Percentiles rank a stretch among this genome's conserved stretches.
Evolutionary conservation across 2,113 vertebrate genomes (phyloP).

Genomic region (Nyctereutes procyonoides): DNA sequence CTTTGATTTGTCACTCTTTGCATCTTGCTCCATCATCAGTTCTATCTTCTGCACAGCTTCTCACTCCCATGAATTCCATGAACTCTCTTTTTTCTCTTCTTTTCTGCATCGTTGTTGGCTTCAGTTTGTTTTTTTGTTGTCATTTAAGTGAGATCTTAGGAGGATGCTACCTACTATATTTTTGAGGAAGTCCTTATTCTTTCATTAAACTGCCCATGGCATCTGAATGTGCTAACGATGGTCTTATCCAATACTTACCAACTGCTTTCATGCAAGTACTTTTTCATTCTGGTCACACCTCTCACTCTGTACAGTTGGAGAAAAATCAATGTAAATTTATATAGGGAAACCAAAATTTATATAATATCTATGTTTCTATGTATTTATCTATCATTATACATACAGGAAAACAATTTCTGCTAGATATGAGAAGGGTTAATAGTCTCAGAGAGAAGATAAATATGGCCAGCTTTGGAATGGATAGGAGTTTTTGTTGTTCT

Average conservation of each 20-base stretch:
- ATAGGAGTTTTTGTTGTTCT: not conserved
- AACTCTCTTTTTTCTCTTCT: not conserved
- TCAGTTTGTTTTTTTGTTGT: not conserved
- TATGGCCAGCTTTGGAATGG: not conserved
- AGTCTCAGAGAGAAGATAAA: not conserved
- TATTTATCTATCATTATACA: not conserved
- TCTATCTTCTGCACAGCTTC: not conserved
- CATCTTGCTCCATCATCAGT: too few species aligned
- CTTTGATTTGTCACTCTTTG: not conserved
- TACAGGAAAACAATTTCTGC: not conserved
- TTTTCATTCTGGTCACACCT: not conserved
- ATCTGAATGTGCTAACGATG: too few species aligned
- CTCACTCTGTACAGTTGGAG: not conserved
- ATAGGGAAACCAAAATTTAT: not conserved
- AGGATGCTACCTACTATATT: not conserved
- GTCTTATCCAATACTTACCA: not conserved
- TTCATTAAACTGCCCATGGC: not conserved
- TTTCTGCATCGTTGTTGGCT: not conserved
- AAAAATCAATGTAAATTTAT: not conserved
- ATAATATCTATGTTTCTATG: not conserved
- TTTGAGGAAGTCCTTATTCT: not conserved
- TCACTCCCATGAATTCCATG: not conserved
- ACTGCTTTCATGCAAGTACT: not conserved
- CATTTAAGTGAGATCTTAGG: not conserved
- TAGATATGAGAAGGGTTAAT: not conserved